Conservation (phyloP, 1,140 invertebrate species). For the Coptotermes formosanus region DNA sequence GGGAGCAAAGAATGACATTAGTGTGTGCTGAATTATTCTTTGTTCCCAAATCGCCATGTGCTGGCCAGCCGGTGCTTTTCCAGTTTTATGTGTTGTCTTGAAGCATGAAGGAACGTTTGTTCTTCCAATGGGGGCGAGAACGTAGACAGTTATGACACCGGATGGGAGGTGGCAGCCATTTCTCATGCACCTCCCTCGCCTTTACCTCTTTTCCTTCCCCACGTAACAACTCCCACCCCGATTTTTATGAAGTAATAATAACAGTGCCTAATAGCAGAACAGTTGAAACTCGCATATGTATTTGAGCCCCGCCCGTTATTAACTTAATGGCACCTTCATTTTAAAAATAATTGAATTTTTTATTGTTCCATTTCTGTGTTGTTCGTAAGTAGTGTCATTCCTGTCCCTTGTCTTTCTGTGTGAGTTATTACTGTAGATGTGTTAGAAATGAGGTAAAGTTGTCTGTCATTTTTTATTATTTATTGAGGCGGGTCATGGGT, state of each 20-base stretch:
- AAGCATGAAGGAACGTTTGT: neutral
- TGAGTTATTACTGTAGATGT: neutral
- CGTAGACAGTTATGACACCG: neutral
- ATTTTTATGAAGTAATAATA: conserved; percentile 14
- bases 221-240: neutral
- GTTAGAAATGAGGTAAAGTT: neutral
- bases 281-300: neutral
- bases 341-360: conserved; percentile 2
- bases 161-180: conserved; percentile 8
- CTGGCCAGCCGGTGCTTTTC: neutral
- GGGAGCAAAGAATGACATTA: neutral
- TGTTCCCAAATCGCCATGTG: neutral
- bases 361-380: neutral
- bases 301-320: conserved; percentile 5
- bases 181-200: conserved; percentile 3
- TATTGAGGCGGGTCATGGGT: neutral
- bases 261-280: neutral
- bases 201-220: neutral
- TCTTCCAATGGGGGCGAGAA: neutral
- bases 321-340: neutral
- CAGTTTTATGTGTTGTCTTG: conserved; percentile 11
- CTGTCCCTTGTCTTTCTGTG: neutral
- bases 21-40: neutral
- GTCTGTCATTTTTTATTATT: neutral
- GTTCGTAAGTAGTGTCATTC: neutral